Conservation (phyloP, 1,140 invertebrate genomes). For the Ceratina japonica region DNA sequence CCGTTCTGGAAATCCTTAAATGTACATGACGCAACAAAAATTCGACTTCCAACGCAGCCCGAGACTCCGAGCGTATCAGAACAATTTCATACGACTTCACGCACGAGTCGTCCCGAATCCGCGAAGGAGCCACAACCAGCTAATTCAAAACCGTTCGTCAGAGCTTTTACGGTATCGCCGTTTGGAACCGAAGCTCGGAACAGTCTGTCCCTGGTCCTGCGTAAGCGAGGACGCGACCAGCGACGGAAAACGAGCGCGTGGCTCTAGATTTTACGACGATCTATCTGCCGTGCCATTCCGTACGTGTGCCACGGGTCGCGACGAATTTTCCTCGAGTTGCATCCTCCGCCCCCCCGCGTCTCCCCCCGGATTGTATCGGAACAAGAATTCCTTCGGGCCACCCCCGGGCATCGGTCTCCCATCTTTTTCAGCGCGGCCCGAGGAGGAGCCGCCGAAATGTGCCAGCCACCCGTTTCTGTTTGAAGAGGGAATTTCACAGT, state of each 20-base stretch:
- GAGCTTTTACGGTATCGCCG: too few species aligned
- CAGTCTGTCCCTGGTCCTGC: too few species aligned
- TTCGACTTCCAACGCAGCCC: too few species aligned
- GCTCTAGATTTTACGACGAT: constrained; percentile 62
- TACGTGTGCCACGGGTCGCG: constrained; percentile 73
- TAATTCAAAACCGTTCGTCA: too few species aligned
- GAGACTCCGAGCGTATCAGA: too few species aligned
- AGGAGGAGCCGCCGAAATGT: constrained; percentile 65
- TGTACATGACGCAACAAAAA: too few species aligned
- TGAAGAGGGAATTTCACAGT: constrained; percentile 79
- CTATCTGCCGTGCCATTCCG: constrained; percentile 72
- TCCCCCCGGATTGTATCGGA: constrained; percentile 29
- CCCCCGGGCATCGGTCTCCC: not conserved
- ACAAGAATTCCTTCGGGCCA: constrained; percentile 49
- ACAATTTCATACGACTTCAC: too few species aligned
- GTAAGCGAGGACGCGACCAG: constrained; percentile 17
- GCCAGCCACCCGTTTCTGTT: constrained; percentile 73
- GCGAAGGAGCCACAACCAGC: too few species aligned
- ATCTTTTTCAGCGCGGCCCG: constrained; percentile 29
- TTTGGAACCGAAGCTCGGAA: too few species aligned
- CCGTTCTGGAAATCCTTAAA: too few species aligned
- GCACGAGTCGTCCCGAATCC: too few species aligned
- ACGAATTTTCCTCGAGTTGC: constrained; percentile 54
- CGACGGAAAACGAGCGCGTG: too few species aligned
- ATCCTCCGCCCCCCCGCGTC: not conserved